Evolutionary conservation across 2,888 invertebrate genomes (phyloP), one percentile per base, ranked within the genome.

Genomic region (Cremastinae sp.): DNA sequence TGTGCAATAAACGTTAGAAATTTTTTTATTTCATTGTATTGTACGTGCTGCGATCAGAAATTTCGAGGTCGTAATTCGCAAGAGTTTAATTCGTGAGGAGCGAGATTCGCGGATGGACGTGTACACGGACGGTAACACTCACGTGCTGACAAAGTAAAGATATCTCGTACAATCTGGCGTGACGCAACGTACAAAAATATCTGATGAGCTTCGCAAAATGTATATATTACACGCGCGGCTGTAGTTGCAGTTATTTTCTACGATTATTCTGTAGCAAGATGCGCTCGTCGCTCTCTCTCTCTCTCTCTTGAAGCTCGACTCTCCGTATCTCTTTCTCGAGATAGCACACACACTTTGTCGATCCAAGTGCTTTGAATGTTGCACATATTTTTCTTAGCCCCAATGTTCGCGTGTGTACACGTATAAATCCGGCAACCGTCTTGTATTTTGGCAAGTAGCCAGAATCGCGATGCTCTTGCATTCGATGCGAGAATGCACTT

Each of bases 141-240:
- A 49, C 37, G 37, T 58, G 62, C 72, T 14, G 16, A 73, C 69
- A 73, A 73, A 76, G 69, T 65, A 41, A 61, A 55, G 55, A 45
- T 28, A 65, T 61, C 53, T 35, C 73, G 49, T 70, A 58, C 69
- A 70, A 70, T 70, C 35, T 64, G 22, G 53, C 59, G 43, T 70
- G 73, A 70, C 69, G 69, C 69, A 65, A 76, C 41, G 73, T 59
- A 73, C 69, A 64, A 70, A 76, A 76, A 76, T 73, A 73, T 61
- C 72, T 28, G 64, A 64, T 69, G 64, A 35, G 28, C 20, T 18
- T 41, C n/a, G 9, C 41, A 41, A 41, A 9, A 64, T 22, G 45
- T 5, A 18, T 18, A 10, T 43, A 55, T 43, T 20, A 22, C 39
- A 39, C 51, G 37, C 22, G n/a, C 49, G 51, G 28, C 8, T 53